Conservation (phyloP, 1,140 invertebrate species). For the Ctenoplectra terminalis region DNA sequence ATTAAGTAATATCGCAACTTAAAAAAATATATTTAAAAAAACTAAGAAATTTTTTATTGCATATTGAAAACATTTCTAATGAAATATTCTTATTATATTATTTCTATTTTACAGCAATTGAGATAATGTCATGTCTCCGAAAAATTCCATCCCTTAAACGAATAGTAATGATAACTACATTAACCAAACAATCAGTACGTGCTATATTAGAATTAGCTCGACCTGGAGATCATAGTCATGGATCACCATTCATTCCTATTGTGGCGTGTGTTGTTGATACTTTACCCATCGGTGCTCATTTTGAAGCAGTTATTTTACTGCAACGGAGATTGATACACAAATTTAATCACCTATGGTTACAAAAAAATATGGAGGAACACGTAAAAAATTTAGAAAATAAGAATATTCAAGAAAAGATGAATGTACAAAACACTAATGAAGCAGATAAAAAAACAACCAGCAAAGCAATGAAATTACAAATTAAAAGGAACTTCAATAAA, state of each 20-base stretch:
- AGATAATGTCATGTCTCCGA: constrained; percentile 77
- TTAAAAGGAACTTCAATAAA: constrained; percentile 39
- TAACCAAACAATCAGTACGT: constrained; percentile 81
- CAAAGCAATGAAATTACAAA: constrained; percentile 12
- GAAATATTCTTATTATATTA: no score
- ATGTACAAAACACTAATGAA: constrained; percentile 7
- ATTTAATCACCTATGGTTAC: constrained; percentile 53
- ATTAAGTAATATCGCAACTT: no score
- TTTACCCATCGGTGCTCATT: constrained; percentile 76
- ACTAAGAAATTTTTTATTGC: not conserved
- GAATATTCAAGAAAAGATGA: not conserved
- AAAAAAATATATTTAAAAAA: no score
- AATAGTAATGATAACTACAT: constrained; percentile 79
- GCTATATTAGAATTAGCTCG: constrained; percentile 80
- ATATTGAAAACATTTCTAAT: no score
- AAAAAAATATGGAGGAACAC: not conserved
- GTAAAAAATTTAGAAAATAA: constrained; percentile 19
- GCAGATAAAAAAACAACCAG: constrained; percentile 6
- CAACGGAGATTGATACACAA: constrained; percentile 76
- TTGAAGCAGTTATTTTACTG: constrained; percentile 79
- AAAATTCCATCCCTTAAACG: constrained; percentile 76
- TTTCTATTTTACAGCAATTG: constrained; percentile 72
- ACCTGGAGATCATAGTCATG: constrained; percentile 69
- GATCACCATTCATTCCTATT: constrained; percentile 79
- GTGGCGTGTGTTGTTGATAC: constrained; percentile 79